Percentiles rank a stretch among this genome's conserved stretches.
phyloP scores from a whole-genome alignment of 1,140 invertebrate species.

The Steinernema khuongi region DNA sequence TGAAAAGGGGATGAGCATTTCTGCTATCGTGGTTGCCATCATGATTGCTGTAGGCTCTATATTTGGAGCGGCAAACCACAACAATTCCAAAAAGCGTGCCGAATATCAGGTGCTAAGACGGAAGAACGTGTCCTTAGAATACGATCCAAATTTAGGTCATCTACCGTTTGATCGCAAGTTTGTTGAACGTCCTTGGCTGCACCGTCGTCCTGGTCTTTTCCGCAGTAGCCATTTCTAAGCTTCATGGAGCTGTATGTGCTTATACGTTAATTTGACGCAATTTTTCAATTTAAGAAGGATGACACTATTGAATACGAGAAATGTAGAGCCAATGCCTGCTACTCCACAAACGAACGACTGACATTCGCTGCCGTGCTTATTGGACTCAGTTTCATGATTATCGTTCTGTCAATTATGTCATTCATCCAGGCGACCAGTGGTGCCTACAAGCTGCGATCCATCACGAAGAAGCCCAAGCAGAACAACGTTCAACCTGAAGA shows the following conservation, averaged over 20 bases:
- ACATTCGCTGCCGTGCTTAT: not conserved
- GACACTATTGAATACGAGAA: not conserved
- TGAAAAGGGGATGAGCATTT: conserved; percentile 3
- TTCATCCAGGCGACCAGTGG: not conserved
- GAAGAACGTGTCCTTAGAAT: not conserved
- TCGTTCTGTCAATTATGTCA: not conserved
- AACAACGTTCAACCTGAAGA: not conserved
- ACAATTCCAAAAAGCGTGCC: not conserved
- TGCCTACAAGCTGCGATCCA: not conserved
- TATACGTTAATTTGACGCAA: not conserved
- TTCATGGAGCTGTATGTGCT: not conserved
- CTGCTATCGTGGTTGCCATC: not conserved
- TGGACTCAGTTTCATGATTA: not conserved
- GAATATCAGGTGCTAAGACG: not conserved
- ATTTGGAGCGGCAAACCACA: not conserved
- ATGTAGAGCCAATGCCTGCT: not conserved
- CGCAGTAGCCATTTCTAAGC: not conserved
- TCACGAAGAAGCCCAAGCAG: not conserved
- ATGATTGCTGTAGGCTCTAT: not conserved
- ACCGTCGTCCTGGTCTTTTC: not conserved
- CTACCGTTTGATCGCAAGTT: not conserved
- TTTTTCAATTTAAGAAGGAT: not conserved
- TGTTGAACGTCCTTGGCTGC: not conserved
- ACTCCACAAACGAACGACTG: not conserved
- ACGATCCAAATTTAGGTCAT: not conserved